Base-by-base conservation (phyloP, 2,113 vertebrate species). In the Kryptolebias marmoratus region DNA sequence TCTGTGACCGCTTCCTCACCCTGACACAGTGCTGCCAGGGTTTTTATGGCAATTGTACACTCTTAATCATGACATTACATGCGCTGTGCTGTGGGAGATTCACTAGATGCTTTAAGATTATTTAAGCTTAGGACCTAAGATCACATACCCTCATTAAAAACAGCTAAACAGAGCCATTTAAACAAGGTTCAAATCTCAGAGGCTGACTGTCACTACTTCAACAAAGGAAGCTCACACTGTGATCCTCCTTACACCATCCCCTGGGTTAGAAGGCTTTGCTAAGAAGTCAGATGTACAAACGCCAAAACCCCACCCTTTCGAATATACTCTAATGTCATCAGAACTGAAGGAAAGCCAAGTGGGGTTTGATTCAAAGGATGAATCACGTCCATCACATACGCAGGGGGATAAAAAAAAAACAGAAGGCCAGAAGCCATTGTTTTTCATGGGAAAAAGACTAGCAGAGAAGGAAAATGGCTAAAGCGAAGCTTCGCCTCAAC, bases 1-100 rank as follows among this genome's bases (percentile, higher is more conserved):
- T 91, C 90, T 91, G 90, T 91, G 91, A 92, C 91, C 91, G 91
- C 80, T 88, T 85, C 78, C 88, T 91, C 89, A 92, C 91, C 91
- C 91, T 88, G 86, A 85, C 91, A 79, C 77, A 54, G 79, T 7
- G 77, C 89, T 88, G 83, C 79, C 89, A 88, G 82, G 83, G 82
- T 79, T 85, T 89, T 87, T 80, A 68, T 81, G 75, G 83, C 82
- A 81, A 90, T 87, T 84, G 85, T 83, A 81, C 76, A 71, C 87
- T 90, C 87, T 87, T 90, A 87, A 90, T 92, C 88, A 89, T 85
- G 88, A 90, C 88, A 89, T 91, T 89, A 91, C 88, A 90, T 83
- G 90, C 54, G 81, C 85, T 83, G 79, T 75, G 76, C 77, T 78
- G 80, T 75, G 65, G 77, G 87, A 86, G 87, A 90, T 92, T 90